phyloP scores from a whole-genome alignment of 2,888 invertebrate genomes.

The Eilema griseolum region DNA sequence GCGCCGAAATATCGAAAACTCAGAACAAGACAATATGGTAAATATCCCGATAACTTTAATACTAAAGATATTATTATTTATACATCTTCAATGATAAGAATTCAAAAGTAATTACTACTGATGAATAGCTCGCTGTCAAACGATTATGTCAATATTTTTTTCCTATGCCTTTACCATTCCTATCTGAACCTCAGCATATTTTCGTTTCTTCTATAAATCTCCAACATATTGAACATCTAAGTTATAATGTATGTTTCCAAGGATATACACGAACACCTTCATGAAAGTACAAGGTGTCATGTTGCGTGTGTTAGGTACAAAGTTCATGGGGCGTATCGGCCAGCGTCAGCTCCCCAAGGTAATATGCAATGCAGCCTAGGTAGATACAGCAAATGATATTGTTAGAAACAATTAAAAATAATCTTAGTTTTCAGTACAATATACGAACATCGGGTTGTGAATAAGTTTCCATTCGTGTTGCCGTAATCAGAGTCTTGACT shows the following conservation, averaged over 20 bases:
- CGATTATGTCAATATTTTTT: no score
- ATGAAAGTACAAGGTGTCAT: conserved; percentile 21
- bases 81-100: no score
- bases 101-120: background rate
- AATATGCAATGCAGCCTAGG: conserved; percentile 35
- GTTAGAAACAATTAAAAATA: background rate
- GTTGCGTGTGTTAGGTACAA: conserved; percentile 45
- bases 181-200: background rate
- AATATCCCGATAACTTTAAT: no score
- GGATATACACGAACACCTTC: background rate
- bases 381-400: conserved; percentile 23
- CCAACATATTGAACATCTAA: background rate
- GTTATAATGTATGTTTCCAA: background rate
- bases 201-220: background rate
- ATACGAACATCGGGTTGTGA: background rate
- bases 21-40: no score
- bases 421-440: background rate
- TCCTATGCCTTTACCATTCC: background rate
- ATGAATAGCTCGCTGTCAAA: no score
- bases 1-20: no score
- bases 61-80: no score
- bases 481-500: no score
- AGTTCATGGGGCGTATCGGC: conserved; percentile 52
- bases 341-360: conserved; percentile 51
- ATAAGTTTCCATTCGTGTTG: no score